Conservation (phyloP, 2,888 invertebrate species). For the Julus scandinavius region DNA sequence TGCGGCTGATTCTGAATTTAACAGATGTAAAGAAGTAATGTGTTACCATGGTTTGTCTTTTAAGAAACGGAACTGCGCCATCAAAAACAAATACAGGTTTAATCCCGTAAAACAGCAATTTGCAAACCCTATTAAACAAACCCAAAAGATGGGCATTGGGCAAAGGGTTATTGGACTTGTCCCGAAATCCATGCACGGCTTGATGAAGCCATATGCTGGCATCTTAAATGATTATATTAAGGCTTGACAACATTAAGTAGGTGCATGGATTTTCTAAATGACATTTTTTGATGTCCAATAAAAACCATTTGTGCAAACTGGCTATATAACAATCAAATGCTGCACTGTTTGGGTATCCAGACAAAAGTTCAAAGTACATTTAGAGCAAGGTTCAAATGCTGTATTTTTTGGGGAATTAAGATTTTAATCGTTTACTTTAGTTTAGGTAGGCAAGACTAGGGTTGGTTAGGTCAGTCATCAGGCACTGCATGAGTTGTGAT, state of each 20-base stretch:
- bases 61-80: conserved; percentile 91
- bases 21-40: neutral
- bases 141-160: conserved; percentile 91
- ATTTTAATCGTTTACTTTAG: too few relatives aligned
- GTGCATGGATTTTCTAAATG: too few relatives aligned
- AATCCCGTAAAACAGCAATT: conserved; percentile 92
- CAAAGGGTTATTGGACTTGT: conserved; percentile 79
- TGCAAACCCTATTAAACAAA: conserved; percentile 93
- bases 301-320: too few relatives aligned
- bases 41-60: conserved; percentile 90
- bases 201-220: conserved; percentile 99
- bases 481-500: too few relatives aligned
- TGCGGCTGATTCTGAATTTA: neutral
- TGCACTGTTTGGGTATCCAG: too few relatives aligned
- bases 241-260: conserved; percentile 44
- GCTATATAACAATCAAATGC: too few relatives aligned
- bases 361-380: too few relatives aligned
- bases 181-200: conserved; percentile 93
- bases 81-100: conserved; percentile 99
- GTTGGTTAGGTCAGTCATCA: too few relatives aligned
- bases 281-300: too few relatives aligned
- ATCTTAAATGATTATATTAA: conserved; percentile 72
- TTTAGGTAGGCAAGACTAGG: too few relatives aligned
- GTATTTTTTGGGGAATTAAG: too few relatives aligned
- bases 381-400: too few relatives aligned